phyloP scores from a whole-genome alignment of 2,113 vertebrate genomes.

The Coracopsis vasa region DNA sequence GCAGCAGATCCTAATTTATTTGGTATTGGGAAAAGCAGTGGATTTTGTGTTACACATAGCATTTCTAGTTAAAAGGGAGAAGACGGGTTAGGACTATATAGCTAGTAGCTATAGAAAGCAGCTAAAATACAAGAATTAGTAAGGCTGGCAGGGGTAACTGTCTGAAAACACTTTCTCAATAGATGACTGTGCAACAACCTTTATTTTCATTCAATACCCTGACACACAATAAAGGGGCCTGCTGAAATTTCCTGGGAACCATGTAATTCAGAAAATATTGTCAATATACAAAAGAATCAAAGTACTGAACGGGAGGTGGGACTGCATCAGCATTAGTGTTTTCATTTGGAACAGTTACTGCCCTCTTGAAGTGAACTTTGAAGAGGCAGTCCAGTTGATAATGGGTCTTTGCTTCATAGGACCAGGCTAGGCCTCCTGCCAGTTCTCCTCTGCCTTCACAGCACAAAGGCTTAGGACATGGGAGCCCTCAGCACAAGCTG shows the following conservation, averaged over 20 bases:
- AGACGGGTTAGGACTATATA: neutral
- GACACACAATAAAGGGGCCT: neutral
- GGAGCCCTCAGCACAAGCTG: neutral
- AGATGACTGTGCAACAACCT: neutral
- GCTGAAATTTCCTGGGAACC: neutral
- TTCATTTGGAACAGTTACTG: neutral
- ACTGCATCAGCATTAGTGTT: fast-evolving
- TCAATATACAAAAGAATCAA: neutral
- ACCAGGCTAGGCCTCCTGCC: neutral
- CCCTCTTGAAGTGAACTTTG: neutral
- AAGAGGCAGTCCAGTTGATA: neutral
- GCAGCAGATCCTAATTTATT: neutral
- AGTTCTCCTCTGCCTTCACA: neutral
- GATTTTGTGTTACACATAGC: neutral
- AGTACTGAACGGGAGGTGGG: neutral
- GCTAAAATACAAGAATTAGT: neutral
- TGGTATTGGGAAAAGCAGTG: neutral
- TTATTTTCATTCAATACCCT: neutral
- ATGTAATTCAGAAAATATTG: neutral
- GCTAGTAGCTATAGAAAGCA: neutral
- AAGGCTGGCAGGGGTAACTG: neutral
- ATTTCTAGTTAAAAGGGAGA: neutral
- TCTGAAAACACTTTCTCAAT: neutral
- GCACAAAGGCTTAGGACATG: neutral
- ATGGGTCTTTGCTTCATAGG: neutral